These are phyloP conservation scores for Ornithorhynchus anatinus DNA, from an alignment of 2,113 vertebrate species.

Conservation along the genomic window DNA sequence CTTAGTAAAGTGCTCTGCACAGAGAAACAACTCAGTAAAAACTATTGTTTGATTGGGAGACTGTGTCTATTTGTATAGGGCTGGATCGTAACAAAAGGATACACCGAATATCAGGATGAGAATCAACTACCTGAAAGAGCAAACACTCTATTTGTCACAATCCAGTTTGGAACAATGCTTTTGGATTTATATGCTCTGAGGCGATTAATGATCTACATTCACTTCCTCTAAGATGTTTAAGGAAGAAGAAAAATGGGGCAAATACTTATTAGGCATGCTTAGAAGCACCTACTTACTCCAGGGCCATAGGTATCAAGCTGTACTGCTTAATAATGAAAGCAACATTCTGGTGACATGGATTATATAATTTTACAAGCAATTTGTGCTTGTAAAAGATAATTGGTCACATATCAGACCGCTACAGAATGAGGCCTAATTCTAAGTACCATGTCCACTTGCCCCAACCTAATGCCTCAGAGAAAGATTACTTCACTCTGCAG, in stretches of 20 bases:
- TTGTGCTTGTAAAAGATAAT: background rate
- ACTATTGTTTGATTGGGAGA: too few species aligned
- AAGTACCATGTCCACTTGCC: background rate
- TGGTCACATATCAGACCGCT: background rate
- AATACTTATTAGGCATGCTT: background rate
- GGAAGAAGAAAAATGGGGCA: background rate
- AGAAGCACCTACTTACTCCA: background rate
- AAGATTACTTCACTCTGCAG: too few species aligned
- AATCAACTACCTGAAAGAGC: too few species aligned
- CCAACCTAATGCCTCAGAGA: background rate
- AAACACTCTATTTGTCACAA: too few species aligned
- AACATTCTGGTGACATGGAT: background rate
- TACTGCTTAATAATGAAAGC: background rate
- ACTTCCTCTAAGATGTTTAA: background rate
- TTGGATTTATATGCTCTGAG: too few species aligned
- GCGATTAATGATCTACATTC: background rate
- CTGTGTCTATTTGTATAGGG: too few species aligned
- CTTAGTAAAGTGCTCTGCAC: too few species aligned
- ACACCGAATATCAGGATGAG: too few species aligned
- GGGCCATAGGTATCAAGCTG: background rate
- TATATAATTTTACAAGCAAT: background rate
- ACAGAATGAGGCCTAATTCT: background rate
- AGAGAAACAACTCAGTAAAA: too few species aligned
- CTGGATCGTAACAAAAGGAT: too few species aligned
- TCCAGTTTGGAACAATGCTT: too few species aligned